Evolutionary conservation across 2,888 invertebrate genomes (phyloP).

Genomic region (Oscheius myriophilus): DNA sequence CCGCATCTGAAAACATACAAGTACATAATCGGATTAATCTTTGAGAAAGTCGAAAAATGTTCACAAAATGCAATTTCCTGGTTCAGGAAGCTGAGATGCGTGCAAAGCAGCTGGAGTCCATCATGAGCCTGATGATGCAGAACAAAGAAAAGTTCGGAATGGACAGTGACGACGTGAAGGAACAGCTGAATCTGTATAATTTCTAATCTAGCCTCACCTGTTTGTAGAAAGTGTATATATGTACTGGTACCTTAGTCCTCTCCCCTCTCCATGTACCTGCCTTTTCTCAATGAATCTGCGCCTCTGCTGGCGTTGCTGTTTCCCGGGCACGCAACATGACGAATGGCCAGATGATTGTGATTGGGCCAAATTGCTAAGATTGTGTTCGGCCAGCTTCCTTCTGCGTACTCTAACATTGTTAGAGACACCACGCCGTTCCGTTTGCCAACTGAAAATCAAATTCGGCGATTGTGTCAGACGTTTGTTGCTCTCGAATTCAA

Average conservation of each 20-base stretch:
- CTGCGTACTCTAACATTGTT: too few species aligned
- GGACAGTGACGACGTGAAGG: slow-evolving; percentile 56
- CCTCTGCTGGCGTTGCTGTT: slow-evolving; percentile 1
- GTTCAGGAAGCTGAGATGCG: slow-evolving; percentile 58
- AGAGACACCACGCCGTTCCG: too few species aligned
- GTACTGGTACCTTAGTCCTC: neutral
- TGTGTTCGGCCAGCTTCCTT: slow-evolving; percentile 3
- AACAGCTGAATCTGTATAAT: slow-evolving; percentile 65
- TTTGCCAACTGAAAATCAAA: too few species aligned
- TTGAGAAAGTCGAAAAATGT: too few species aligned
- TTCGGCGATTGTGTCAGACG: too few species aligned
- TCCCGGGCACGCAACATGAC: slow-evolving; percentile 5
- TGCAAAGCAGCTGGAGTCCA: slow-evolving; percentile 60
- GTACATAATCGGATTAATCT: too few species aligned
- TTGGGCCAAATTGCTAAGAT: slow-evolving; percentile 10
- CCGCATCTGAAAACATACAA: too few species aligned
- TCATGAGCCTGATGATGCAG: slow-evolving; percentile 63
- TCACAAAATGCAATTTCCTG: too few species aligned
- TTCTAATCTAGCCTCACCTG: slow-evolving; percentile 32
- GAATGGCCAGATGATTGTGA: slow-evolving; percentile 1
- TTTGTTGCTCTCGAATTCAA: too few species aligned
- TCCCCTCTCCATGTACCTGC: neutral
- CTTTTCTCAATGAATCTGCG: slow-evolving; percentile 4
- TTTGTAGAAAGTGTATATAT: neutral
- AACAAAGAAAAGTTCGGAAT: slow-evolving; percentile 67